Evolutionary conservation across 2,797 vertebrate species (phyloP), one percentile per base, ranked within the genome.

Genomic region (Staurois parvus): DNA sequence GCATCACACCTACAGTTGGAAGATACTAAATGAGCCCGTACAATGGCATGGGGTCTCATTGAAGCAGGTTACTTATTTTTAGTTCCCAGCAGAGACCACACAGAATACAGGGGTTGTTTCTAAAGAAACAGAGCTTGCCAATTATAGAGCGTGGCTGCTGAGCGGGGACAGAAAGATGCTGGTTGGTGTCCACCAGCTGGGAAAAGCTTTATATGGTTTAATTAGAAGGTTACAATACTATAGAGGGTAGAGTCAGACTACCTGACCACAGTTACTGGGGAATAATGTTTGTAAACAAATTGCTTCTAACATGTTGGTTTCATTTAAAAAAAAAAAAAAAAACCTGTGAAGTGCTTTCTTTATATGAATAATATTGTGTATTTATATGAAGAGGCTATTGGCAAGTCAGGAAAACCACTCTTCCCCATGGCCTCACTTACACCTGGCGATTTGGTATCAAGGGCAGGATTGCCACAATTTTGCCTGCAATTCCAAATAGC

Each of bases 151-250:
- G 56, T 69, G 40, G 24, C 32, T 62, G 72, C 72, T 81, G 72
- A 34, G 28, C 45, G 48, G 37, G 30, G 78, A 82, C 74, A 66
- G 52, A 52, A 70, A 83, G 69, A 78, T 86, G 85, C 68, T 37
- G 37, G 19, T 15, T 30, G 67, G 37, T 76, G 79, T 67, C 73
- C 52, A 86, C 79, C 78, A 86, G 85, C 85, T 82, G 73, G 73
- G 62, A 29, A n/a, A 17, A 26, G 59, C 59, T 64, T 64, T 26
- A 24, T 7, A 42, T 21, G n/a, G 11, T 32, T 30, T 85, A 69
- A 81, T 85, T 76, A 85, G 68, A 29, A 37, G 76, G 29, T 40
- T 59, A n/a, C 37, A 85, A 42, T 74, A 24, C 34, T 69, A 37
- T 64, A 68, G 11, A 12, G 26, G 5, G 28, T 15, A 4, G 5